Evolutionary conservation across 2,888 invertebrate genomes (phyloP), one percentile per base, ranked within the genome.

Genomic region (Ethmia dodecea): DNA sequence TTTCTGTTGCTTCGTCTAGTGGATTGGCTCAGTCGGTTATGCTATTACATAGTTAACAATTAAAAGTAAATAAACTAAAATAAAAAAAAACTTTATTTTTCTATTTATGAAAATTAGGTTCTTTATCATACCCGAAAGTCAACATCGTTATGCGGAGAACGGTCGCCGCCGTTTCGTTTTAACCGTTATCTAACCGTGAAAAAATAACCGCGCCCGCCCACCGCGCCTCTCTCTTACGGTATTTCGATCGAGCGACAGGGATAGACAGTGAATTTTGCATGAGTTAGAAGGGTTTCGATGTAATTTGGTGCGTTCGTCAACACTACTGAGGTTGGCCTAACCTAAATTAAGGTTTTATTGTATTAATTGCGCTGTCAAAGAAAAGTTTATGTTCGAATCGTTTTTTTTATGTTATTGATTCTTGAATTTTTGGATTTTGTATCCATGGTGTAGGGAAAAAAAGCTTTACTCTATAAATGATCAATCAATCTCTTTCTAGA

Each of bases 141-240:
- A 67, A 66, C 63, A 61, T 58, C 59, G 65, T 62, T 61, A 68
- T 56, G 56, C 68, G 62, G 64, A 60, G n/a, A 22, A 22, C 22
- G 26, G 11, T 26, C n/a, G n/a, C n/a, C n/a, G n/a, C 65, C 70
- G 52, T 52, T 55, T 65, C 59, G 70, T 69, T 13, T 70, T 58
- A 53, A 60, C 81, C 80, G 83, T 78, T 81, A 83, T 74, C 73
- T 83, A 78, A 70, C 80, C 69, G 76, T 73, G 74, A 80, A 83
- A 83, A 84, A 83, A 78, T 68, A 63, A 68, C 81, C 75, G 81
- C 79, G 76, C 69, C 81, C 75, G 81, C 80, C 76, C 76, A 78
- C 52, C 42, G n/a, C 37, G 49, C 59, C 60, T 60, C 61, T 67
- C 55, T 64, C 72, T 77, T 77, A 81, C 83, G 81, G 83, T 83